Evolutionary conservation across 1,140 invertebrate genomes (phyloP), one percentile per base, ranked within the genome.

Genomic region (Macrotrachela quadricornifera): DNA sequence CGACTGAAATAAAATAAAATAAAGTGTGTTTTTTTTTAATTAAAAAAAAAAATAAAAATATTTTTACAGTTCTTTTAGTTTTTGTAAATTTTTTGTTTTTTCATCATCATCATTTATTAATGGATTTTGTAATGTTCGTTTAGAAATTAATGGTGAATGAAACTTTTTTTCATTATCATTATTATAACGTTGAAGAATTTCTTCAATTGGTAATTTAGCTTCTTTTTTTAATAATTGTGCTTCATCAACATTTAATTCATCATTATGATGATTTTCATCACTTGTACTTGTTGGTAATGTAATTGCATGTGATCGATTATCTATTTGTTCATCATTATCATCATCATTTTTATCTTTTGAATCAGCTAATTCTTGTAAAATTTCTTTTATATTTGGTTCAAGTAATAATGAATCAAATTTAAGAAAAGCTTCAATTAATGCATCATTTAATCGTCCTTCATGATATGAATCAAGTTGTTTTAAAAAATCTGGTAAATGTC

Each of bases 381-480:
- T 38, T 14, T 47, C 18, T 38, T 47, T n/a, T 10, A 44, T 44
- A 36, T 40, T 44, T 14, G 51, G n/a, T 6, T 21, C 46, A 1
- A 53, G 37, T 50, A 95, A 74, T 1, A 77, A 79, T 15, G 77
- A 78, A 73, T 95, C 91, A 72, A 95, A 92, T 30, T 76, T 79
- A 10, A 95, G 69, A 66, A 91, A 95, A 4, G 83, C 79, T 61
- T 88, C 80, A 56, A 80, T 78, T 3, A 95, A 72, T 14, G 85
- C 84, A 60, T 82, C 70, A 30, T 75, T 73, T 48, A 82, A 73
- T 46, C 90, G 74, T 0, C 80, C 80, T 40, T 72, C 75, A 65
- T 81, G 81, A 59, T 87, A 92, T 0, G 77, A 71, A 15, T 79
- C 74, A 37, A 76, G 76, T 13, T 78, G 71, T 74, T 87, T 91